Percentiles rank a stretch among this genome's conserved stretches.
Evolutionary conservation across 2,797 vertebrate genomes (phyloP).

Genomic region (Enteromius mattozi): DNA sequence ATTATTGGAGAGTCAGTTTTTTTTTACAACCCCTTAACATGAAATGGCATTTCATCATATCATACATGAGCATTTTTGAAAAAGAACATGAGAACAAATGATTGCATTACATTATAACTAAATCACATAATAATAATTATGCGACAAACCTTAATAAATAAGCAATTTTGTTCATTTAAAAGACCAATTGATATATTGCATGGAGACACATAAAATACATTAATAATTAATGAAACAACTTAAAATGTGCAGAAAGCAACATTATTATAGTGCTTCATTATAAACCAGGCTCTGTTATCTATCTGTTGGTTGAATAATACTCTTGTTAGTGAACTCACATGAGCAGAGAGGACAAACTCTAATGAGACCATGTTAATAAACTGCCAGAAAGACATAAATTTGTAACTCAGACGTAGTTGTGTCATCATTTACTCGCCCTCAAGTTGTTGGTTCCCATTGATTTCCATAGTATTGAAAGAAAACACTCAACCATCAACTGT

Average conservation of each 20-base stretch:
- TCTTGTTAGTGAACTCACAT: background rate
- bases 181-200: constrained; percentile 8
- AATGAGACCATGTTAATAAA: constrained; percentile 5
- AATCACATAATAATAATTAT: constrained; percentile 10
- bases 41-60: background rate
- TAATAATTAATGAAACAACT: background rate
- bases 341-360: background rate
- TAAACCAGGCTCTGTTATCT: constrained; percentile 22
- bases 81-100: background rate
- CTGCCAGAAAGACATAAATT: background rate
- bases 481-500: background rate
- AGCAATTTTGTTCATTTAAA: constrained; percentile 3
- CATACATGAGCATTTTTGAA: constrained; percentile 15
- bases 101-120: constrained; percentile 10
- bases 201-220: background rate
- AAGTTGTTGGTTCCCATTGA: background rate
- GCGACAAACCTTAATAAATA: constrained; percentile 35
- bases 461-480: background rate
- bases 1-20: constrained; percentile 32
- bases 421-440: background rate
- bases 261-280: constrained; percentile 20
- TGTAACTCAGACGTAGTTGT: background rate
- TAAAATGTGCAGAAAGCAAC: constrained; percentile 5
- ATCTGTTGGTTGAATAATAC: constrained; percentile 17
- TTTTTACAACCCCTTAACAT: constrained; percentile 23